Evolutionary conservation across 2,113 vertebrate genomes (phyloP).

Genomic region (Merops nubicus): DNA sequence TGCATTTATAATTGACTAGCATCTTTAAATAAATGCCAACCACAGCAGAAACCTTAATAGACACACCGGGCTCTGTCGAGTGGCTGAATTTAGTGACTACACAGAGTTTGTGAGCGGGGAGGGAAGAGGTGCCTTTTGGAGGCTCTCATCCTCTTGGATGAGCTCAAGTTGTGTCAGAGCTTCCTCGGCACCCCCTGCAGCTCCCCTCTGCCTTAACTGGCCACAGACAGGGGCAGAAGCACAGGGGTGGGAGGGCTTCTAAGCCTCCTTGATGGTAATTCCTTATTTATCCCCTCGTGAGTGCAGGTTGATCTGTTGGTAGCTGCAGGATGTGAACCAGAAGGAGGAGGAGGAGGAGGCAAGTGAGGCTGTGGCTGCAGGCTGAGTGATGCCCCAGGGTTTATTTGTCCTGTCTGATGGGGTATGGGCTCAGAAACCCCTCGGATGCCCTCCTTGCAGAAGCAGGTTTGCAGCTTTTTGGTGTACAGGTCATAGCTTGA

Average conservation of each 20-base stretch:
- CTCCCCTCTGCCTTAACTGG: background rate
- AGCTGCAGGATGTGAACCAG: background rate
- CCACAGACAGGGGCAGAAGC: background rate
- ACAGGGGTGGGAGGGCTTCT: accelerated
- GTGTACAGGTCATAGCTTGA: background rate
- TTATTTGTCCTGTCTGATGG: background rate
- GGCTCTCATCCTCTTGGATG: background rate
- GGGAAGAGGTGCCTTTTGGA: background rate
- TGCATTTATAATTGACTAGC: constrained; percentile 17
- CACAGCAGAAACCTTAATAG: constrained; percentile 13
- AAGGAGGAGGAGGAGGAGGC: background rate
- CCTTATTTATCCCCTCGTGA: background rate
- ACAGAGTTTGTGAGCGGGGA: background rate
- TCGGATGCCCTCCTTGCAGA: accelerated
- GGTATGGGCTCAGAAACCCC: background rate
- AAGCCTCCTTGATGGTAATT: background rate
- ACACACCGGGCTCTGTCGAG: background rate
- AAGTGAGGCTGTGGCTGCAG: accelerated
- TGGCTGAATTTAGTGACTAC: background rate
- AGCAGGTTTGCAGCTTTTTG: background rate
- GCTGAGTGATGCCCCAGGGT: background rate
- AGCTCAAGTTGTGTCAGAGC: background rate
- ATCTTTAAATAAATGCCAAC: constrained; percentile 35
- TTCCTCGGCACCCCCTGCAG: background rate
- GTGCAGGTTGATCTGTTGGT: background rate